These are phyloP conservation scores for Drosophila kohkoa DNA, from an alignment of 1,140 invertebrate genomes.

Conservation along the genomic window DNA sequence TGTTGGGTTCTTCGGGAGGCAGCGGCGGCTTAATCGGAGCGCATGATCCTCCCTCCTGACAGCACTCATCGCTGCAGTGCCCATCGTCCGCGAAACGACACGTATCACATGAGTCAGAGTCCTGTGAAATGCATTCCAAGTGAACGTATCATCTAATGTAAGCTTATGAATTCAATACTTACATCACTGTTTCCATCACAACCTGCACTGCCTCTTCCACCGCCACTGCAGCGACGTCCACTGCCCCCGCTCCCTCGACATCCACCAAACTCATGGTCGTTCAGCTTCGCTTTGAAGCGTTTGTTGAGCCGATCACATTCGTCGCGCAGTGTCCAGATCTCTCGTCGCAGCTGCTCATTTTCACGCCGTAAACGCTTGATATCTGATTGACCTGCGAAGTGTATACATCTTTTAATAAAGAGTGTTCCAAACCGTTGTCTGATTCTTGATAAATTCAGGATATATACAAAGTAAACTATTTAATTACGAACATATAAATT, in stretches of 20 bases:
- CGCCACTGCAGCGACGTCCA: conserved; percentile 60
- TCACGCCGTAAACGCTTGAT: conserved; percentile 94
- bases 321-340: conserved; percentile 94
- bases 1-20: conserved; percentile 52
- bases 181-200: conserved; percentile 83
- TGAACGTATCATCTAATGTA: too few relatives aligned
- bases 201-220: conserved; percentile 66
- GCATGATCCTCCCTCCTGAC: conserved; percentile 73
- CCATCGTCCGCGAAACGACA: conserved; percentile 83
- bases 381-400: conserved; percentile 91
- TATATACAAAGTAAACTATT: too few relatives aligned
- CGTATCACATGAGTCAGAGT: conserved; percentile 85
- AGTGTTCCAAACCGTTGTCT: too few relatives aligned
- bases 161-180: conserved; percentile 22
- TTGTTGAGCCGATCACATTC: conserved; percentile 94
- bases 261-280: conserved; percentile 68
- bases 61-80: conserved; percentile 81
- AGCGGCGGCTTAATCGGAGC: conserved; percentile 56
- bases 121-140: conserved; percentile 39
- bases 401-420: background rate
- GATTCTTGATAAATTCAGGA: too few relatives aligned
- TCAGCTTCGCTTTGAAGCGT: conserved; percentile 77
- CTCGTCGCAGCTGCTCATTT: conserved; percentile 93
- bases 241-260: conserved; percentile 75
- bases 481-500: too few relatives aligned